These are phyloP conservation scores for Crypturellus undulatus DNA, from an alignment of 2,113 vertebrate genomes.

Conservation along the genomic window DNA sequence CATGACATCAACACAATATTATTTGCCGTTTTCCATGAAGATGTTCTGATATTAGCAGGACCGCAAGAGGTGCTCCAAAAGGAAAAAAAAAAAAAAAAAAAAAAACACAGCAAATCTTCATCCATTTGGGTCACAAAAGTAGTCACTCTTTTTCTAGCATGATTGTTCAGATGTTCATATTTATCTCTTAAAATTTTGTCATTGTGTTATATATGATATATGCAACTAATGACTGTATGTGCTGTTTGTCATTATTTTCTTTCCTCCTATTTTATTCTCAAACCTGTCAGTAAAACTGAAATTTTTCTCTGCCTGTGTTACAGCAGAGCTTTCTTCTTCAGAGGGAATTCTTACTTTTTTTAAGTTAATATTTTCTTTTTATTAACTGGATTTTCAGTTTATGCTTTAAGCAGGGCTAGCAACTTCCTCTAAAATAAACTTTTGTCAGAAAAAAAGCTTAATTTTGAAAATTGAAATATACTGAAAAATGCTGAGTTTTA, in stretches of 20 bases:
- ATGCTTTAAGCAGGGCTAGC: not conserved
- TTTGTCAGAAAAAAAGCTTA: not conserved
- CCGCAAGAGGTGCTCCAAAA: not conserved
- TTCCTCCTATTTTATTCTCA: not conserved
- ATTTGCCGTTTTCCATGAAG: not conserved
- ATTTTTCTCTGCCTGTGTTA: not conserved
- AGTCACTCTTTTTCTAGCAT: not conserved
- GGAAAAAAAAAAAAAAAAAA: too few species aligned
- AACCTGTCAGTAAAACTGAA: not conserved
- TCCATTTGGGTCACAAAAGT: not conserved
- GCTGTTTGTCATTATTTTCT: not conserved
- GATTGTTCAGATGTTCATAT: not conserved
- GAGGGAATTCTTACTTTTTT: not conserved
- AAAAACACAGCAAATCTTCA: not conserved
- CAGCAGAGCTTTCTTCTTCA: not conserved
- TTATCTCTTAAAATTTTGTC: not conserved
- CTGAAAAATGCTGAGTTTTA: not conserved
- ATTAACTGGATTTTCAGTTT: not conserved
- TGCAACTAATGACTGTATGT: not conserved
- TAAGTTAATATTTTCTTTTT: not conserved
- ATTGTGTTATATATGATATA: not conserved
- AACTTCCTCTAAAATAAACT: not conserved
- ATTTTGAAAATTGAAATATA: not conserved
- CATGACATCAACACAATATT: not conserved
- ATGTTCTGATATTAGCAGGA: not conserved